Conservation (phyloP, 2,888 invertebrate species). For the Biston betularia region DNA sequence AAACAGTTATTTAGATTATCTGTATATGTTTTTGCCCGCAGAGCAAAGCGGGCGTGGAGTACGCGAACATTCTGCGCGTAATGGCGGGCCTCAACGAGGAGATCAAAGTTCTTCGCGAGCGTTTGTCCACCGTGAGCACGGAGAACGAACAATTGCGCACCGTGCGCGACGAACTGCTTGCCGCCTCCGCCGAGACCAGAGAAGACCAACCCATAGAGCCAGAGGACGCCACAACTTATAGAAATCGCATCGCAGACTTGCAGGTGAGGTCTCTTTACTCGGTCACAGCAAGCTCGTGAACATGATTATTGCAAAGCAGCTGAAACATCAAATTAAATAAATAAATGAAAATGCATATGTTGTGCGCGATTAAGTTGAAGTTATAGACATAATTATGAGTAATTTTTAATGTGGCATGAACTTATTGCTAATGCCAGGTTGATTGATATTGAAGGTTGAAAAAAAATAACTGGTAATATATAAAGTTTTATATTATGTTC, state of each 20-base stretch:
- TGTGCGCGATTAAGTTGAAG: too few species aligned
- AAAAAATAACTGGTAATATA: too few species aligned
- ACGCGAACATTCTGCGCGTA: slow-evolving; percentile 78
- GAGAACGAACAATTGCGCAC: slow-evolving; percentile 73
- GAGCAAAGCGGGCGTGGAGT: slow-evolving; percentile 73
- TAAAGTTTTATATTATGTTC: too few species aligned
- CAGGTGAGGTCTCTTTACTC: slow-evolving; percentile 62
- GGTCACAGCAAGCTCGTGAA: too few species aligned
- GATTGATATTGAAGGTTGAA: too few species aligned
- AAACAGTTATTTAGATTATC: not conserved
- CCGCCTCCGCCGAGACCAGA: slow-evolving; percentile 59
- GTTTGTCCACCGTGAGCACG: slow-evolving; percentile 56
- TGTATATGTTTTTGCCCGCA: slow-evolving; percentile 1
- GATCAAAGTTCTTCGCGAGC: slow-evolving; percentile 74
- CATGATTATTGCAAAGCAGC: too few species aligned
- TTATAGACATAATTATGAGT: too few species aligned
- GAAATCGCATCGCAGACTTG: slow-evolving; percentile 68
- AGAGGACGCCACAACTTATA: slow-evolving; percentile 63
- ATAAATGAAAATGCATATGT: too few species aligned
- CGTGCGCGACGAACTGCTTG: slow-evolving; percentile 76
- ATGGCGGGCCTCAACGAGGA: slow-evolving; percentile 82
- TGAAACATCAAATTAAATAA: too few species aligned
- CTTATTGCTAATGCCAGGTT: too few species aligned
- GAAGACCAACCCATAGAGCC: slow-evolving; percentile 55
- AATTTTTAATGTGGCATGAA: too few species aligned